Evolutionary conservation across 2,888 invertebrate genomes (phyloP).

Genomic region (Tinea semifulvella): DNA sequence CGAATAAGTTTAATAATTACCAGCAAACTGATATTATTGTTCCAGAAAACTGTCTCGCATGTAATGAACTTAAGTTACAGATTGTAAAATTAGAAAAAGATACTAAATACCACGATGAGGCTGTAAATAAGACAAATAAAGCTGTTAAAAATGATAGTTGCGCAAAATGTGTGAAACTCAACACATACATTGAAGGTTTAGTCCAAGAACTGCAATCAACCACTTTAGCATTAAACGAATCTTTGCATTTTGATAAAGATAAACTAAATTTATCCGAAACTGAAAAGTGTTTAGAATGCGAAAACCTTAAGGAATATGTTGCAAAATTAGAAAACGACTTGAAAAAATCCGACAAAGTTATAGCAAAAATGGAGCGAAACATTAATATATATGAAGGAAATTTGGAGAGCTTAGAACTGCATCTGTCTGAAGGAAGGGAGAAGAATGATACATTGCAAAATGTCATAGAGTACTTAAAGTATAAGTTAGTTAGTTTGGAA

Average conservation of each 20-base stretch:
- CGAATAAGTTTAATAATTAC: too few relatives aligned
- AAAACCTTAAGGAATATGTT: slow-evolving; percentile 27
- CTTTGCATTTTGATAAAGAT: too few relatives aligned
- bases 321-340: slow-evolving; percentile 35
- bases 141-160: neutral
- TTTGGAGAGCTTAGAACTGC: slow-evolving; percentile 31
- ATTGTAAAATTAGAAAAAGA: neutral
- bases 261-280: too few relatives aligned
- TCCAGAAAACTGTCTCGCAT: too few relatives aligned
- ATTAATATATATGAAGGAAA: slow-evolving; percentile 38
- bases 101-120: neutral
- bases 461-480: slow-evolving; percentile 30
- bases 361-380: slow-evolving; percentile 32
- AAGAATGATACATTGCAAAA: slow-evolving; percentile 32
- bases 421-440: slow-evolving; percentile 32
- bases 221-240: too few relatives aligned
- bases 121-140: neutral
- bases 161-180: neutral
- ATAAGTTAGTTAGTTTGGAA: slow-evolving; percentile 33
- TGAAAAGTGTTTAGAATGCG: slow-evolving; percentile 35
- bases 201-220: neutral
- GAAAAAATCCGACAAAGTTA: slow-evolving; percentile 24
- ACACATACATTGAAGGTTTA: neutral
- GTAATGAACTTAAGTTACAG: neutral
- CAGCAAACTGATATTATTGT: too few relatives aligned